A percentile compares a stretch with the other conserved stretches of the same genome.
Conservation (phyloP, 2,797 vertebrate genomes). For the Onychomys arenicola region DNA sequence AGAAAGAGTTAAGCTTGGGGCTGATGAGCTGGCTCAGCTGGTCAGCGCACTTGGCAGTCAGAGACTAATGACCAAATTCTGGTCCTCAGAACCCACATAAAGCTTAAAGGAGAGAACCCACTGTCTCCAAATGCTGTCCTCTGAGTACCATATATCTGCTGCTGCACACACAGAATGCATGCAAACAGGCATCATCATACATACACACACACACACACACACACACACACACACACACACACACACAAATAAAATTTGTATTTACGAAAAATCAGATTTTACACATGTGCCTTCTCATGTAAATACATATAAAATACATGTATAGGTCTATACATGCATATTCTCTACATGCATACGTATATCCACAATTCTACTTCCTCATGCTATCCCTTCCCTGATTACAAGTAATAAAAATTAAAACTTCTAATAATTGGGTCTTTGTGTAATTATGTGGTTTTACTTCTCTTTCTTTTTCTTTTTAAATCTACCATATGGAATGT, state of each 20-base stretch:
- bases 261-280: neutral
- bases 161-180: neutral
- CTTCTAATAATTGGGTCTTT: conserved; percentile 77
- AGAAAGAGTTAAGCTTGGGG: neutral
- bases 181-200: neutral
- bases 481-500: neutral
- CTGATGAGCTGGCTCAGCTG: neutral
- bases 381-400: neutral
- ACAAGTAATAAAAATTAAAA: conserved; percentile 79
- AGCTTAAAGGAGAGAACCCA: neutral
- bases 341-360: neutral
- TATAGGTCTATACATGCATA: neutral
- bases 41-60: neutral
- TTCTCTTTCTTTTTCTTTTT: neutral
- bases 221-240: neutral
- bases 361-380: neutral
- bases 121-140: neutral
- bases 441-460: neutral
- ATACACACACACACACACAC: neutral
- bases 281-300: neutral
- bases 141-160: neutral
- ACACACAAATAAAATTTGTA: neutral
- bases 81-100: neutral
- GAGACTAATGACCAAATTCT: neutral
- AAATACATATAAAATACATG: neutral